Evolutionary conservation across 2,113 vertebrate genomes (phyloP).

Genomic region (Ciconia maguari): DNA sequence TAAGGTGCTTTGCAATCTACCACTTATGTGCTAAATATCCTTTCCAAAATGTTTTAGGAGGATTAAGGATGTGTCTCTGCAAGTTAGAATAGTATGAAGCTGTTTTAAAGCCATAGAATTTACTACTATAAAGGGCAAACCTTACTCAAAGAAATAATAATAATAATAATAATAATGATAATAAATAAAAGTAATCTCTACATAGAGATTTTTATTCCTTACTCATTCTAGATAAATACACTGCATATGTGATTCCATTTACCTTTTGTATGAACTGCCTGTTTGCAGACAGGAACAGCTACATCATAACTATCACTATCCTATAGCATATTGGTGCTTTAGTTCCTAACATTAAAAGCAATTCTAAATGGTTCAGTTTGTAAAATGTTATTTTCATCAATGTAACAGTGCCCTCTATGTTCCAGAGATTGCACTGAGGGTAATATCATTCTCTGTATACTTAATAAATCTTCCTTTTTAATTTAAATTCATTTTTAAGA

Average conservation of each 20-base stretch:
- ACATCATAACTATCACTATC: not conserved
- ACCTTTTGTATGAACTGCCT: not conserved
- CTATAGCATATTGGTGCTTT: not conserved
- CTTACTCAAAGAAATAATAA: not conserved
- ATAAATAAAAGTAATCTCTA: not conserved
- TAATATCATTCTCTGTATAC: not conserved
- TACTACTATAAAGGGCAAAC: not conserved
- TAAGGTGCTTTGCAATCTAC: not conserved
- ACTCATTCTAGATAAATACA: not conserved
- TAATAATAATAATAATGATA: not conserved
- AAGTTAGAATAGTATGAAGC: not conserved
- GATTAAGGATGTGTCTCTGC: not conserved
- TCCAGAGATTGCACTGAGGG: slow-evolving; percentile 22
- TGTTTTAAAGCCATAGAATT: not conserved
- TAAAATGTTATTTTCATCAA: slow-evolving; percentile 54
- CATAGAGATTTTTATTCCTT: not conserved
- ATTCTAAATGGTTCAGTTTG: not conserved
- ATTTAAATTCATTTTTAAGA: not conserved
- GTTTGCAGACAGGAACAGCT: not conserved
- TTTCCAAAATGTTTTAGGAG: not conserved
- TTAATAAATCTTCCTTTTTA: not conserved
- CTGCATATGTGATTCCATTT: not conserved
- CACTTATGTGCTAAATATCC: not conserved
- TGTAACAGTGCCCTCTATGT: slow-evolving; percentile 70
- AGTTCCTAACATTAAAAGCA: not conserved